phyloP scores from a whole-genome alignment of 1,140 invertebrate species.

The Trichonephila inaurata region DNA sequence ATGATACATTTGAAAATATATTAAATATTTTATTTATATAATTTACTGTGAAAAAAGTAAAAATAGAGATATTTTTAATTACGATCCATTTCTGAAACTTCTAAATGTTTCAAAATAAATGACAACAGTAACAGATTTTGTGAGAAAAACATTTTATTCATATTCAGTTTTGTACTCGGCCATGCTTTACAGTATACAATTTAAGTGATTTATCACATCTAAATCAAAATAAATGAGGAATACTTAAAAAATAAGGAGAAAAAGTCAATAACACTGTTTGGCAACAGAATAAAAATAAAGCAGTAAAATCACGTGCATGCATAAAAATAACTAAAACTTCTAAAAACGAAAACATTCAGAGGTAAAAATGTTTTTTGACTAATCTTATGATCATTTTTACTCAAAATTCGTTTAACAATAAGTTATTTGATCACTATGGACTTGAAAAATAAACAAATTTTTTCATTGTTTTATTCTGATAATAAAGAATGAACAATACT shows the following conservation, averaged over 20 bases:
- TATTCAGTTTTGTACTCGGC: neutral
- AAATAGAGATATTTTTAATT: too few species aligned
- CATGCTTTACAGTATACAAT: neutral
- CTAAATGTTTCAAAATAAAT: neutral
- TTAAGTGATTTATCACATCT: neutral
- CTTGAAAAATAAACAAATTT: too few species aligned
- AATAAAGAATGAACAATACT: too few species aligned
- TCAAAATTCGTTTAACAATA: too few species aligned
- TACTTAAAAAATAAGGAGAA: neutral
- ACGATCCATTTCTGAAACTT: too few species aligned
- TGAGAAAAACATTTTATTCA: conserved; percentile 2
- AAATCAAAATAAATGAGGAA: neutral
- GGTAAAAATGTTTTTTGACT: neutral
- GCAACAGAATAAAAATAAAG: neutral
- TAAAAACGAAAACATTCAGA: neutral
- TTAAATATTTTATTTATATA: too few species aligned
- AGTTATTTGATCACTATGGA: too few species aligned
- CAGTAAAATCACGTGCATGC: neutral
- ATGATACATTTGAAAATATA: too few species aligned
- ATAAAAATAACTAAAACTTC: neutral
- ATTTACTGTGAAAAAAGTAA: too few species aligned
- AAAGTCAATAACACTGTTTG: neutral
- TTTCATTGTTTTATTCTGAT: too few species aligned
- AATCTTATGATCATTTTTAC: neutral
- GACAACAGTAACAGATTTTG: neutral